phyloP scores from a whole-genome alignment of 2,113 vertebrate genomes.

The Scophthalmus maximus region DNA sequence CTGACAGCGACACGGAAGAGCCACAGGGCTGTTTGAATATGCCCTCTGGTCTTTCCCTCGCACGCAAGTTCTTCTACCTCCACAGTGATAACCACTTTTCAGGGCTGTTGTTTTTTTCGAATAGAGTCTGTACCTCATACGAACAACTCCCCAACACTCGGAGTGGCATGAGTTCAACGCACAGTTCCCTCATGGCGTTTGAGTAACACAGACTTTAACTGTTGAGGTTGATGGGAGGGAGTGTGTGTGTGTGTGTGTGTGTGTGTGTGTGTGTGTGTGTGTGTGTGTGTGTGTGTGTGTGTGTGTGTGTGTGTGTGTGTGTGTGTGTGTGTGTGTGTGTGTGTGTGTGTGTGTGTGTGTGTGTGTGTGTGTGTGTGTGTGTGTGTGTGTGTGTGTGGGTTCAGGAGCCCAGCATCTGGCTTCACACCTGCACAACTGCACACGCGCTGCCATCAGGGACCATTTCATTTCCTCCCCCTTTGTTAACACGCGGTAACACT shows the following conservation, averaged over 20 bases:
- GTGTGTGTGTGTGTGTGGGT: background rate
- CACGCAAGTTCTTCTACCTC: slow-evolving; percentile 49
- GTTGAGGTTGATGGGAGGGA: slow-evolving; percentile 59
- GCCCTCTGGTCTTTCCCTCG: slow-evolving; percentile 66
- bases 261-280: background rate
- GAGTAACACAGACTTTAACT: slow-evolving; percentile 62
- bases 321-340: background rate
- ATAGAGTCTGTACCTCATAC: slow-evolving; percentile 48
- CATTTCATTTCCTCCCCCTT: slow-evolving; percentile 35
- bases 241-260: slow-evolving; percentile 35
- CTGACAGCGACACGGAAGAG: slow-evolving; percentile 76
- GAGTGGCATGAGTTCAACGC: slow-evolving; percentile 50
- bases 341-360: slow-evolving; percentile 32
- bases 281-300: background rate
- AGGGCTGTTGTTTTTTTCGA: background rate
- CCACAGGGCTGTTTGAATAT: slow-evolving; percentile 75
- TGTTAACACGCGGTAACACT: slow-evolving; percentile 55
- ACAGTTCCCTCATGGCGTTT: slow-evolving; percentile 45
- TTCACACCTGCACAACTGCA: slow-evolving; percentile 76
- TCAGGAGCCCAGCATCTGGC: slow-evolving; percentile 70
- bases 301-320: slow-evolving; percentile 10
- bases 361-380: slow-evolving; percentile 1
- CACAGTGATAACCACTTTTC: slow-evolving; percentile 46
- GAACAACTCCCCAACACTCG: slow-evolving; percentile 25
- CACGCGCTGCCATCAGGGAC: slow-evolving; percentile 56